Percentiles rank a stretch among this genome's conserved stretches.
These are phyloP conservation scores for Vidua chalybeata DNA, from an alignment of 2,113 vertebrate genomes.

Conservation along the genomic window DNA sequence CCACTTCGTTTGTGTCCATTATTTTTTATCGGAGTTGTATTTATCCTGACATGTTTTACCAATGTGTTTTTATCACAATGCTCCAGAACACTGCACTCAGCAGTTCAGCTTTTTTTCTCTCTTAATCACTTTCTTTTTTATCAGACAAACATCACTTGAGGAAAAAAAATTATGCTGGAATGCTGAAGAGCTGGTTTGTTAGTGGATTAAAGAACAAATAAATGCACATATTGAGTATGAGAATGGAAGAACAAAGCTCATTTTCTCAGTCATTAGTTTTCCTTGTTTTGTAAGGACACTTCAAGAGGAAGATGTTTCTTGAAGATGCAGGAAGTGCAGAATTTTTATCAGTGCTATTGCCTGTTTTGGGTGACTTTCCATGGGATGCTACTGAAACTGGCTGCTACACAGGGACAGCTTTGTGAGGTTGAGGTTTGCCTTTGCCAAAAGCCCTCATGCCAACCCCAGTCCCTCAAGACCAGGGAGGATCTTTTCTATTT, in stretches of 20 bases:
- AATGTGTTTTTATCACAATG: neutral
- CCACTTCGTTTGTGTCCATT: neutral
- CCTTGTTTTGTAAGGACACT: neutral
- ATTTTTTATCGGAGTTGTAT: neutral
- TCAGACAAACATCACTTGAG: neutral
- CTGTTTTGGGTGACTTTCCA: neutral
- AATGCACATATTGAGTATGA: neutral
- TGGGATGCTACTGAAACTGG: neutral
- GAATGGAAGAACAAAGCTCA: neutral
- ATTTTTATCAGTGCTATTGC: neutral
- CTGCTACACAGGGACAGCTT: neutral
- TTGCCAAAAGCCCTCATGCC: rapidly evolving
- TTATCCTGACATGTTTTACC: neutral
- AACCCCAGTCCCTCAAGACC: neutral
- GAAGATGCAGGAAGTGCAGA: rapidly evolving
- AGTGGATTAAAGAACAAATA: neutral
- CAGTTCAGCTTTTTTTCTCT: neutral
- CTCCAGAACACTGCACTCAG: neutral
- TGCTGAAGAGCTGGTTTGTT: neutral
- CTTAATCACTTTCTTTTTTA: neutral
- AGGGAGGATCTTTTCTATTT: neutral
- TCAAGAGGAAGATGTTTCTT: neutral
- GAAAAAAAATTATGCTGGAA: neutral
- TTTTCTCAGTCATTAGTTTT: neutral
- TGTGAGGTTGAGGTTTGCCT: neutral